A percentile compares a stretch with the other conserved stretches of the same genome.
phyloP scores from a whole-genome alignment of 2,113 vertebrate species.

The Prionailurus bengalensis region DNA sequence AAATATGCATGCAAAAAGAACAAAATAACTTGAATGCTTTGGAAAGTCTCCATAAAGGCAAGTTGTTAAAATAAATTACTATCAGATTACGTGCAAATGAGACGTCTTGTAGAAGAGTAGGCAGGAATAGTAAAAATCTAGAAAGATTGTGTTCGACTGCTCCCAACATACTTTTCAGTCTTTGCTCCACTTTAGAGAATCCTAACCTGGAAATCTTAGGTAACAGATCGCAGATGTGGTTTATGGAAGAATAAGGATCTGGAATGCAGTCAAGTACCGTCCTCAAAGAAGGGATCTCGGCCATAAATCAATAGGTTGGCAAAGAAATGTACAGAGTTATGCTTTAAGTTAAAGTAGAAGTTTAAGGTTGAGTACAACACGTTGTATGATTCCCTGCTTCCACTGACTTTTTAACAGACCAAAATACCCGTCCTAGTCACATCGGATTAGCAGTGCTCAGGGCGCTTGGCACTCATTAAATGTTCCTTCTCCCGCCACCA shows the following conservation, averaged over 20 bases:
- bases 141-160: rapidly evolving
- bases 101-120: neutral
- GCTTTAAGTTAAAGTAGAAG: neutral
- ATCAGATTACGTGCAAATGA: neutral
- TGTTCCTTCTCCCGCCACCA: neutral
- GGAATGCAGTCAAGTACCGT: rapidly evolving
- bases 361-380: neutral
- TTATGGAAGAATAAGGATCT: neutral
- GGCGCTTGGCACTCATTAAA: neutral
- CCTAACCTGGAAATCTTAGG: neutral
- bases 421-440: neutral
- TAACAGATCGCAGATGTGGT: neutral
- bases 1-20: neutral
- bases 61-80: neutral
- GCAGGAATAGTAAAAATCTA: neutral
- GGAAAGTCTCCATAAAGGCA: conserved; percentile 20
- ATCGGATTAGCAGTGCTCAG: neutral
- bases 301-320: neutral
- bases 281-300: neutral
- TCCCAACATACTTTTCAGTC: neutral
- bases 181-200: neutral
- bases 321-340: neutral
- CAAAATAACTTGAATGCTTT: neutral
- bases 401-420: neutral
- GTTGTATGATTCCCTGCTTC: neutral